Conservation (phyloP, 2,797 vertebrate species). For the Petrocephalus schoutedeni region DNA sequence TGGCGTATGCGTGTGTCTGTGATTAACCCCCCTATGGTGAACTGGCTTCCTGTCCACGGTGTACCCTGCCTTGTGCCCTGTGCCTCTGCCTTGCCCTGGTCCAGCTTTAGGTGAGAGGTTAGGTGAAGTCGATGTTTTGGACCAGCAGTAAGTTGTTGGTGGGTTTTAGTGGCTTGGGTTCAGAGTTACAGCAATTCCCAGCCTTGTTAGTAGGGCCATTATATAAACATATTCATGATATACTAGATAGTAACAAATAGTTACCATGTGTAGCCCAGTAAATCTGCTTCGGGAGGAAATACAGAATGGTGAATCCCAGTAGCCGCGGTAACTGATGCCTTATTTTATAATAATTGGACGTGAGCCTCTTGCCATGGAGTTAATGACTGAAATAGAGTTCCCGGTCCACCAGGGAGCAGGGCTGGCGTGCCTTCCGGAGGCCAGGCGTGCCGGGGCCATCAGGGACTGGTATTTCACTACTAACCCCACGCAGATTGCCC, state of each 20-base stretch:
- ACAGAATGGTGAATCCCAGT: background rate
- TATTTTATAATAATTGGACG: background rate
- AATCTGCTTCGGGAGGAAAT: background rate
- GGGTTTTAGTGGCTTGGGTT: background rate
- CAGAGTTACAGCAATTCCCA: background rate
- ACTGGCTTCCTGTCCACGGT: background rate
- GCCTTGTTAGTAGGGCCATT: background rate
- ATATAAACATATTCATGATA: background rate
- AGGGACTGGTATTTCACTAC: background rate
- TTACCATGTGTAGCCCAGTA: background rate
- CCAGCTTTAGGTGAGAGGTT: background rate
- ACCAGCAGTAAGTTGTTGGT: background rate
- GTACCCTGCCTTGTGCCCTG: background rate
- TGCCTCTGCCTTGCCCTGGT: background rate
- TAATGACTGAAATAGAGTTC: background rate
- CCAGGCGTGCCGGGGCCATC: background rate
- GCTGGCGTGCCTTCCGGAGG: background rate
- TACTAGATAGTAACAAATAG: background rate
- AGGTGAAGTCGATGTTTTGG: background rate
- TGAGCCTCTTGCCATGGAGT: background rate
- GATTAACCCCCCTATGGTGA: background rate
- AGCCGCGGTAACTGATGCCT: background rate
- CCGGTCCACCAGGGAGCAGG: background rate
- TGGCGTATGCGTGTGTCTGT: background rate
- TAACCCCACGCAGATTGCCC: background rate